phyloP scores from a whole-genome alignment of 2,797 vertebrate genomes.

The Eulemur albifrons region DNA sequence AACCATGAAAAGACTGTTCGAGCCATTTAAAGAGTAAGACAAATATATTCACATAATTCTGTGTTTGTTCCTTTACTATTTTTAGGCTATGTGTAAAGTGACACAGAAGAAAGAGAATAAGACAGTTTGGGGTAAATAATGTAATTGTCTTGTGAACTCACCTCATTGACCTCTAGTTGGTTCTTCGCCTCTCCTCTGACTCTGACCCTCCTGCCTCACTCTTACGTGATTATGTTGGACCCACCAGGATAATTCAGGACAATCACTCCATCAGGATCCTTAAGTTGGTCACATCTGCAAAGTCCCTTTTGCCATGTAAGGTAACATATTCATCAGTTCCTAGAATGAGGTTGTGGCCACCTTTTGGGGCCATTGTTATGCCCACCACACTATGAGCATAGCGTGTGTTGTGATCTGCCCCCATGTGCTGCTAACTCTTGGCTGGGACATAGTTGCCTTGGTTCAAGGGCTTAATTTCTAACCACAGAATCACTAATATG shows the following conservation, averaged over 20 bases:
- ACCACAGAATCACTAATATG: not conserved
- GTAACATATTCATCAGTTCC: not conserved
- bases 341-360: not conserved
- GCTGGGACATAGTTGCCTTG: not conserved
- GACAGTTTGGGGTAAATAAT: not conserved
- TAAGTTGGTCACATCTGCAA: not conserved
- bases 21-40: not conserved
- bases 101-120: not conserved
- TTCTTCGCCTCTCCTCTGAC: not conserved
- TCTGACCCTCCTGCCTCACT: not conserved
- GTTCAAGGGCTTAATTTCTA: not conserved
- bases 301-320: not conserved
- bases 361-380: not conserved
- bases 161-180: not conserved
- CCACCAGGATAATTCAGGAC: not conserved
- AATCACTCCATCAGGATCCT: not conserved
- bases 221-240: not conserved
- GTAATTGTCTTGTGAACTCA: not conserved
- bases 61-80: not conserved
- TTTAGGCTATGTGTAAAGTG: not conserved
- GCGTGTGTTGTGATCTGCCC: not conserved
- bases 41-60: not conserved
- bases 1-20: not conserved
- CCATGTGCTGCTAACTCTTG: not conserved
- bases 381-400: not conserved